Percentiles rank a stretch among this genome's conserved stretches.
phyloP scores from a whole-genome alignment of 2,797 vertebrate species.

The Brachymystax lenok region DNA sequence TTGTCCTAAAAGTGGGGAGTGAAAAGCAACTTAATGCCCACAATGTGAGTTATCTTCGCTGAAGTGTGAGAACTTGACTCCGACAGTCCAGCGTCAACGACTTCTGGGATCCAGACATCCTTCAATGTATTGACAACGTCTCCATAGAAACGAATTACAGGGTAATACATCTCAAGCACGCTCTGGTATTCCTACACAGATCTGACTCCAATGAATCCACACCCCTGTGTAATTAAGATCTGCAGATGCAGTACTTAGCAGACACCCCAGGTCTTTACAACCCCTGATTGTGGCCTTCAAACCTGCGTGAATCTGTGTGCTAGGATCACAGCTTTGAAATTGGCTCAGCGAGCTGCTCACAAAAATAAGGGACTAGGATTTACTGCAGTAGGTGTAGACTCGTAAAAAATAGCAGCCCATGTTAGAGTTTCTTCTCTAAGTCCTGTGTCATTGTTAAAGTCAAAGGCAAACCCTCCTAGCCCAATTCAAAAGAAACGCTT shows the following conservation, averaged over 20 bases:
- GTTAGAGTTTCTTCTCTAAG: conserved; percentile 39
- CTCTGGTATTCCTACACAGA: conserved; percentile 13
- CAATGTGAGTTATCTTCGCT: conserved; percentile 2
- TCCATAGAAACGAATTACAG: conserved; percentile 54
- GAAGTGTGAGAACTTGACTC: conserved; percentile 14
- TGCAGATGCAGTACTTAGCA: conserved; percentile 58
- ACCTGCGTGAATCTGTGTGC: conserved; percentile 33
- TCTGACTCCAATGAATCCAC: conserved; percentile 20
- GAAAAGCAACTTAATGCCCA: conserved; percentile 2
- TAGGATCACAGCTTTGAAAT: conserved; percentile 43
- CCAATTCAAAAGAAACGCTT: conserved; percentile 20
- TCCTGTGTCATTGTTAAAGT: conserved; percentile 36
- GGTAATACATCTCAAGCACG: conserved; percentile 38
- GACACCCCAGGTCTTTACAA: conserved; percentile 60
- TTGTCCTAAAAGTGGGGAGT: conserved; percentile 25
- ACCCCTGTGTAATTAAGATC: conserved; percentile 42
- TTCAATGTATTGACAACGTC: conserved; percentile 55
- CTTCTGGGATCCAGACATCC: conserved; percentile 13
- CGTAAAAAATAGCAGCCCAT: conserved; percentile 58
- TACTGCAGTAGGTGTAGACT: conserved; percentile 68
- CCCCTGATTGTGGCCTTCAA: conserved; percentile 58
- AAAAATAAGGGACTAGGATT: conserved; percentile 53
- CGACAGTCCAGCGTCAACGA: not conserved
- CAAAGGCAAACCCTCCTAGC: not conserved
- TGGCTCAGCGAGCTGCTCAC: conserved; percentile 50